A percentile compares a stretch with the other conserved stretches of the same genome.
phyloP scores from a whole-genome alignment of 2,113 vertebrate genomes.

The Lycaon pictus region DNA sequence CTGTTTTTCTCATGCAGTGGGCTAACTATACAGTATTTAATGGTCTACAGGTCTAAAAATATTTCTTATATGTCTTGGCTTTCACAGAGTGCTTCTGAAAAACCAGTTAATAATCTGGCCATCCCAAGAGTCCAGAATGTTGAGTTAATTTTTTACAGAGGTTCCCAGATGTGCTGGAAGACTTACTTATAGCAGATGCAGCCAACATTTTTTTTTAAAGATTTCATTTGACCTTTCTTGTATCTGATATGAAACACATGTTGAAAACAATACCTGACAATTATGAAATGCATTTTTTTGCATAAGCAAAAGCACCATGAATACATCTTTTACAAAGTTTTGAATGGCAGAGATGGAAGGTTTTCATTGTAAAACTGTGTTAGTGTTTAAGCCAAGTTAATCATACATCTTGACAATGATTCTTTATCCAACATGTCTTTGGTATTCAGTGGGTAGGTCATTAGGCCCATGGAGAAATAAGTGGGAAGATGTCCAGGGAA shows the following conservation, averaged over 20 bases:
- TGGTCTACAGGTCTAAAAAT: slow-evolving; percentile 61
- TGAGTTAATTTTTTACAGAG: slow-evolving; percentile 77
- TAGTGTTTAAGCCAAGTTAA: slow-evolving; percentile 71
- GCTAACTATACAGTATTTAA: slow-evolving; percentile 58
- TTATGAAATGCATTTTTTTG: slow-evolving; percentile 49
- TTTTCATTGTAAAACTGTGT: slow-evolving; percentile 53
- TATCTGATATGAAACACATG: slow-evolving; percentile 77
- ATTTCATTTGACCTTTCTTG: slow-evolving; percentile 65
- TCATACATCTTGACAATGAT: slow-evolving; percentile 62
- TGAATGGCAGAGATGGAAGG: slow-evolving; percentile 48
- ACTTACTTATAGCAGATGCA: neutral
- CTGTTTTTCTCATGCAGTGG: neutral
- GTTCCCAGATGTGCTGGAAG: slow-evolving; percentile 76
- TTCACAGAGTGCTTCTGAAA: slow-evolving; percentile 68
- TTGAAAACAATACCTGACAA: slow-evolving; percentile 64
- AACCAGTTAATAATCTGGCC: slow-evolving; percentile 70
- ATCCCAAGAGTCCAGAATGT: slow-evolving; percentile 68
- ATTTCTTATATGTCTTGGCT: slow-evolving; percentile 63
- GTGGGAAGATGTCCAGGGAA: slow-evolving; percentile 59
- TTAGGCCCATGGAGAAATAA: slow-evolving; percentile 67
- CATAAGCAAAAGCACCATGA: slow-evolving; percentile 29
- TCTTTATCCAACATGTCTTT: slow-evolving; percentile 64
- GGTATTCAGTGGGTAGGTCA: slow-evolving; percentile 65
- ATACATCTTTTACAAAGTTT: slow-evolving; percentile 63
- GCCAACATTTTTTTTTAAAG: slow-evolving; percentile 50